These are phyloP conservation scores for Ferrisia virgata DNA, from an alignment of 2,888 invertebrate genomes.

Conservation along the genomic window DNA sequence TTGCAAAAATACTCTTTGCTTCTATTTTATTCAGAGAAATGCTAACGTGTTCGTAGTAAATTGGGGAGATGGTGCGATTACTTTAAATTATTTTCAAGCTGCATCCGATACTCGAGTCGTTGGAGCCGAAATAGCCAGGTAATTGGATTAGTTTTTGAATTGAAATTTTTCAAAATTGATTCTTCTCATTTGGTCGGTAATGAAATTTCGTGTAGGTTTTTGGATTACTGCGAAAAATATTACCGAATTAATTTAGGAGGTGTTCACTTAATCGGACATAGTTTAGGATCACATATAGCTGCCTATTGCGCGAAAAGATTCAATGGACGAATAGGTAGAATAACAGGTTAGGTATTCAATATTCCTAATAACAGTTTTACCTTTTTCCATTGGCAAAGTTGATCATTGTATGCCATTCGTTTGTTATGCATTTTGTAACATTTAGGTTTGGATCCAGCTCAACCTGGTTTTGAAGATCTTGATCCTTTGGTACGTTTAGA, in stretches of 20 bases:
- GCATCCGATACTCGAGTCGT: constrained; percentile 52
- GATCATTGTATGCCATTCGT: no score
- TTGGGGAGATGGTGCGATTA: constrained; percentile 63
- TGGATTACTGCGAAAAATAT: constrained; percentile 56
- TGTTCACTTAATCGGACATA: constrained; percentile 63
- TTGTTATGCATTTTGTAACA: no score
- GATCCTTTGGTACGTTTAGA: constrained; percentile 57
- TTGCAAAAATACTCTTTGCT: background rate
- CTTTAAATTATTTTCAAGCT: constrained; percentile 59
- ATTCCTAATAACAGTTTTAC: background rate
- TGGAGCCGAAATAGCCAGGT: constrained; percentile 52
- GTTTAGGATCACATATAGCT: constrained; percentile 63
- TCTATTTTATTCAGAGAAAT: constrained; percentile 56
- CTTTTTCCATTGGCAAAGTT: no score
- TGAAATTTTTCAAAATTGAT: background rate
- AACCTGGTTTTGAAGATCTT: constrained; percentile 60
- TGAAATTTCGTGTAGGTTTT: constrained; percentile 58
- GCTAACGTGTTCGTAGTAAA: constrained; percentile 64
- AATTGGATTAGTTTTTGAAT: no score
- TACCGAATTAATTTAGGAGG: constrained; percentile 54
- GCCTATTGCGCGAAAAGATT: constrained; percentile 59
- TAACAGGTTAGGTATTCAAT: constrained; percentile 56
- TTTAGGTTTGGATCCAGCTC: constrained; percentile 65
- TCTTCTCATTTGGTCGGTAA: background rate
- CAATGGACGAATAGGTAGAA: constrained; percentile 55